Evolutionary conservation across 1,140 invertebrate species (phyloP).

Genomic region (Drosophila ohnishii): DNA sequence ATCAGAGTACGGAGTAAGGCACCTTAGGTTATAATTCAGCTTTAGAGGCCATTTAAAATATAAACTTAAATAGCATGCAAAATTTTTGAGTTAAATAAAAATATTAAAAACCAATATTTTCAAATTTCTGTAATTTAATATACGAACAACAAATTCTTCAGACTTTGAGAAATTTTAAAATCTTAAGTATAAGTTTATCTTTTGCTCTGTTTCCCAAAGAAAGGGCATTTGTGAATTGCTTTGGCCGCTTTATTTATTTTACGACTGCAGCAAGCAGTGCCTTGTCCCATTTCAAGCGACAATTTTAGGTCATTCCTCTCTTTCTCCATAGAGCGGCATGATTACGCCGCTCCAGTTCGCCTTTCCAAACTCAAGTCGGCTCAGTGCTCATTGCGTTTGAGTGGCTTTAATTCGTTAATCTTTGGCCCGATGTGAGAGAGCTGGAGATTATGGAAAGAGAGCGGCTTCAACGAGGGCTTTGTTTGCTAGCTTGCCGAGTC

Average conservation of each 20-base stretch:
- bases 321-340: slow-evolving; percentile 40
- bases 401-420: slow-evolving; percentile 59
- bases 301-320: slow-evolving; percentile 76
- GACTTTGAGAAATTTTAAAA: neutral
- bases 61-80: neutral
- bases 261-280: slow-evolving; percentile 26
- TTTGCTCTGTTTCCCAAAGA: too few relatives aligned
- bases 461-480: slow-evolving; percentile 8
- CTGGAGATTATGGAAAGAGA: slow-evolving; percentile 27
- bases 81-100: neutral
- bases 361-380: slow-evolving; percentile 22
- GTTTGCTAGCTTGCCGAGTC: neutral
- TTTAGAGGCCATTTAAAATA: neutral
- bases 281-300: slow-evolving; percentile 64
- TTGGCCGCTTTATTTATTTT: neutral
- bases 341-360: slow-evolving; percentile 36
- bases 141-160: too few relatives aligned
- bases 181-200: neutral
- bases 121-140: too few relatives aligned
- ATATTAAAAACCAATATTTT: neutral
- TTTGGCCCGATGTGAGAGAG: slow-evolving; percentile 37
- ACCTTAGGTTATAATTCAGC: neutral
- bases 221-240: slow-evolving; percentile 18
- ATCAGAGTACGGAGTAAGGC: neutral
- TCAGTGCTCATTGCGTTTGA: slow-evolving; percentile 50